phyloP scores from a whole-genome alignment of 2,797 vertebrate species.

The Lithobates pipiens region DNA sequence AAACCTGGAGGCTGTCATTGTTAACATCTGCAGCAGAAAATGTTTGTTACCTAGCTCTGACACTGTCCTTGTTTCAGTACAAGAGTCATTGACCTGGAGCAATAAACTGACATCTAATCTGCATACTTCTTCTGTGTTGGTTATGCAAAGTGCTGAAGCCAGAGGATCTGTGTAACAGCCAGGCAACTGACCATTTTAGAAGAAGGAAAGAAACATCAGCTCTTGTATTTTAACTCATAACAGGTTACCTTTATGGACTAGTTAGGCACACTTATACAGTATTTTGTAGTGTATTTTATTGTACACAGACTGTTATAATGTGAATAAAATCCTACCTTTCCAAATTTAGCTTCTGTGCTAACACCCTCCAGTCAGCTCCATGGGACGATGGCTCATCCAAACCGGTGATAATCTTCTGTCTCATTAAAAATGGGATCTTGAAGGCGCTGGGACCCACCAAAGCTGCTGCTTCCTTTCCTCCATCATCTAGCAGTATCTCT shows the following conservation, averaged over 20 bases:
- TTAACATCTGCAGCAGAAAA: no score
- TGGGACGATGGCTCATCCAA: conserved; percentile 91
- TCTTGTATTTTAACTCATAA: no score
- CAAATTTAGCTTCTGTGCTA: conserved; percentile 97
- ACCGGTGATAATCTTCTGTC: conserved; percentile 99
- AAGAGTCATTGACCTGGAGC: no score
- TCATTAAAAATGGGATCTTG: conserved; percentile 99
- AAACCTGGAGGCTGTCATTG: no score
- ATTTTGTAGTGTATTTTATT: neutral
- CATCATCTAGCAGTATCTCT: conserved; percentile 87
- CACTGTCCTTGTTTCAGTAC: no score
- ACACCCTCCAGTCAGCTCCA: conserved; percentile 94
- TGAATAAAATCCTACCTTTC: conserved; percentile 82
- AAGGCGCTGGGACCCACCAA: conserved; percentile 98
- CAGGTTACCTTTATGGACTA: neutral
- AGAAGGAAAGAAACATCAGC: no score
- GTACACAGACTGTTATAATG: neutral
- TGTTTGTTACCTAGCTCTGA: no score
- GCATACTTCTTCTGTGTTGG: no score
- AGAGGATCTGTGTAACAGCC: no score
- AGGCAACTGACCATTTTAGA: no score
- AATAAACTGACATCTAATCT: no score
- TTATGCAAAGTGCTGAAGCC: no score
- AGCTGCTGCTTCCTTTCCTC: conserved; percentile 89
- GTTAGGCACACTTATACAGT: neutral